A percentile compares a stretch with the other conserved stretches of the same genome.
Conservation (phyloP, 2,888 invertebrate species). For the Gastrophysa polygoni region DNA sequence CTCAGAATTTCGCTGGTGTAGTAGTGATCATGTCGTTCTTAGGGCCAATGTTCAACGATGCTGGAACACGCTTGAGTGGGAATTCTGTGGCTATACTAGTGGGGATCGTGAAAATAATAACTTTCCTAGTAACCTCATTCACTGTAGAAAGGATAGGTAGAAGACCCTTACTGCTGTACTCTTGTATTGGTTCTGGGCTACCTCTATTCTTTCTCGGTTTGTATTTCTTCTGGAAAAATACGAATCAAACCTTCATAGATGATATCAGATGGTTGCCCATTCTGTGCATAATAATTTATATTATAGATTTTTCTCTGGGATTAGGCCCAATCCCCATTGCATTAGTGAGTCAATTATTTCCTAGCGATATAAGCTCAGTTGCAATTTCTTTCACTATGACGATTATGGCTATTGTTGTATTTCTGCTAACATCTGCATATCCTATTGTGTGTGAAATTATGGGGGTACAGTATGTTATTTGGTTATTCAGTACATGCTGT, state of each 20-base stretch:
- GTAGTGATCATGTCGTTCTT: constrained; percentile 14
- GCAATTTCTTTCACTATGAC: constrained; percentile 14
- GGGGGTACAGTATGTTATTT: constrained; percentile 17
- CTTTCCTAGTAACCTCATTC: constrained; percentile 71
- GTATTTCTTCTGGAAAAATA: constrained; percentile 64
- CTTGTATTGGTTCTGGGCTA: constrained; percentile 68
- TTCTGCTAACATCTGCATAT: constrained; percentile 5
- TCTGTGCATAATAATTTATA: constrained; percentile 53
- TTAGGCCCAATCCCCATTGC: constrained; percentile 16
- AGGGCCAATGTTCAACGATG: constrained; percentile 22
- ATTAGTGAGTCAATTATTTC: constrained; percentile 13
- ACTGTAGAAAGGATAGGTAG: constrained; percentile 78
- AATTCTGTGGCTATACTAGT: constrained; percentile 74
- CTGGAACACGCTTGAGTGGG: constrained; percentile 50
- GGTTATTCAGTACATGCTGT: constrained; percentile 16
- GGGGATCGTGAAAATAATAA: constrained; percentile 74
- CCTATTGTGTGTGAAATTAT: constrained; percentile 6
- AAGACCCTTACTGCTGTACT: constrained; percentile 69
- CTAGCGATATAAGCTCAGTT: constrained; percentile 13
- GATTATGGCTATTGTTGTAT: not conserved
- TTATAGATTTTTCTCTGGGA: constrained; percentile 12
- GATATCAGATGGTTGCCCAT: constrained; percentile 71
- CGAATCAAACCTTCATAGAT: constrained; percentile 34
- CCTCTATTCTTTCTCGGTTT: constrained; percentile 63
- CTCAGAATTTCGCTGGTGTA: constrained; percentile 17